Percentiles rank a stretch among this genome's conserved stretches.
Evolutionary conservation across 2,888 invertebrate genomes (phyloP).

Genomic region (Nyleta sp.): DNA sequence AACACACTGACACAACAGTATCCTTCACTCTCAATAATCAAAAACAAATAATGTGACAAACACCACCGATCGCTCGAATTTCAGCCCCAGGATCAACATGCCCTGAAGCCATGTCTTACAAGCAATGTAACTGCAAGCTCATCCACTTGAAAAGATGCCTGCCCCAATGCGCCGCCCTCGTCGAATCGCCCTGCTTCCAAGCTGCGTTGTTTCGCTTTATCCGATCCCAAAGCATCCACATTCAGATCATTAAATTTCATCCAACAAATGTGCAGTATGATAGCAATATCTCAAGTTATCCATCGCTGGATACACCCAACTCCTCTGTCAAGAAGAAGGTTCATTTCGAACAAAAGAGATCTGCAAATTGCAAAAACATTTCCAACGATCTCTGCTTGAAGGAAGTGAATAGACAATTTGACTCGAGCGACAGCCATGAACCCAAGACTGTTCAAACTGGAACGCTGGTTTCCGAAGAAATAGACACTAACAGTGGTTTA

Average conservation of each 20-base stretch:
- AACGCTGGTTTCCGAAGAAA: constrained; percentile 15
- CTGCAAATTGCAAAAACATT: neutral
- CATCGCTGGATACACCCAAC: neutral
- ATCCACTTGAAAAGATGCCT: constrained; percentile 22
- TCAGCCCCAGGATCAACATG: constrained; percentile 23
- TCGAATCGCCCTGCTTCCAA: constrained; percentile 32
- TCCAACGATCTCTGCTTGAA: no score
- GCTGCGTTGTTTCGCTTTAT: constrained; percentile 19
- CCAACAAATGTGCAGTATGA: neutral
- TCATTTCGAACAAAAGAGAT: constrained; percentile 8
- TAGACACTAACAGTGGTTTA: neutral
- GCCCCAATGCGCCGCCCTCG: constrained; percentile 1
- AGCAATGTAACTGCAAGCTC: constrained; percentile 20
- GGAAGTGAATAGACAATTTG: no score
- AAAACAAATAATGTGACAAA: constrained; percentile 18
- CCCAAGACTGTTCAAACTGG: neutral
- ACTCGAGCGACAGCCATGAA: neutral
- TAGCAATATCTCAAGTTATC: neutral
- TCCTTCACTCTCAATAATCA: neutral
- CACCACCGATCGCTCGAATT: constrained; percentile 15
- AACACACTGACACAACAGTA: neutral
- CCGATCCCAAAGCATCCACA: constrained; percentile 26
- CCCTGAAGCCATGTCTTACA: constrained; percentile 22
- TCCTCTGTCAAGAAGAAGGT: constrained; percentile 26
- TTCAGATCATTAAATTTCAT: constrained; percentile 41